Evolutionary conservation across 2,888 invertebrate genomes (phyloP).

Genomic region (Parasteatoda lunata): DNA sequence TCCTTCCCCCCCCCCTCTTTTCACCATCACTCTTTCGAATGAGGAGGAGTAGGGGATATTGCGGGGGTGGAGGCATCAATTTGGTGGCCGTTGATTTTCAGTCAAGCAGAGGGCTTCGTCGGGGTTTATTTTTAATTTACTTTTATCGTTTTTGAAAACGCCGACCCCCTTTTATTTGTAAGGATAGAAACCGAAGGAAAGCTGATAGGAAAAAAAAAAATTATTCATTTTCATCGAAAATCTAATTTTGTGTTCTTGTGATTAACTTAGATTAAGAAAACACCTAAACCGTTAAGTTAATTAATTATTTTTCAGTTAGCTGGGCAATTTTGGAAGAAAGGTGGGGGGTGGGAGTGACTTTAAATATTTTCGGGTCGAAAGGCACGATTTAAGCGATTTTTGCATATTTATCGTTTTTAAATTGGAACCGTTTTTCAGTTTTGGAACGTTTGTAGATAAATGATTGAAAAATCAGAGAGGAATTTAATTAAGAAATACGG

Average conservation of each 20-base stretch:
- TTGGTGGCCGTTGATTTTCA: slow-evolving; percentile 53
- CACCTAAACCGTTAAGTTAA: slow-evolving; percentile 67
- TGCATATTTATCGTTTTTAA: slow-evolving; percentile 57
- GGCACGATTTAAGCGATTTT: neutral
- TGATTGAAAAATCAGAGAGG: too few relatives aligned
- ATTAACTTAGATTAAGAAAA: slow-evolving; percentile 67
- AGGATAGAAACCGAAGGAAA: neutral
- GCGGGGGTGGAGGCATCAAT: slow-evolving; percentile 33
- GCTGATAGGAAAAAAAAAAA: neutral
- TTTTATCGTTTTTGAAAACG: slow-evolving; percentile 44
- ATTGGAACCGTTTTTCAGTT: slow-evolving; percentile 23
- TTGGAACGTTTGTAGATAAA: neutral
- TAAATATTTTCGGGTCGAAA: slow-evolving; percentile 17
- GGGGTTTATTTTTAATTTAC: slow-evolving; percentile 50
- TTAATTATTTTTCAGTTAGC: slow-evolving; percentile 65
- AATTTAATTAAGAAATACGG: too few relatives aligned
- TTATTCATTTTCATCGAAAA: slow-evolving; percentile 32
- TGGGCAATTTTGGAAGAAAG: slow-evolving; percentile 27
- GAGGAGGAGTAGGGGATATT: neutral
- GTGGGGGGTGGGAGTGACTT: neutral
- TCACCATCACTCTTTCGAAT: slow-evolving; percentile 7
- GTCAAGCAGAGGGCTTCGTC: slow-evolving; percentile 6
- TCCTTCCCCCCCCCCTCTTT: slow-evolving; percentile 23
- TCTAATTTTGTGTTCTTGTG: slow-evolving; percentile 59
- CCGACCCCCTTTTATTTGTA: neutral